Conservation (phyloP, 2,113 vertebrate genomes). For the Rhodinocichla rosea region DNA sequence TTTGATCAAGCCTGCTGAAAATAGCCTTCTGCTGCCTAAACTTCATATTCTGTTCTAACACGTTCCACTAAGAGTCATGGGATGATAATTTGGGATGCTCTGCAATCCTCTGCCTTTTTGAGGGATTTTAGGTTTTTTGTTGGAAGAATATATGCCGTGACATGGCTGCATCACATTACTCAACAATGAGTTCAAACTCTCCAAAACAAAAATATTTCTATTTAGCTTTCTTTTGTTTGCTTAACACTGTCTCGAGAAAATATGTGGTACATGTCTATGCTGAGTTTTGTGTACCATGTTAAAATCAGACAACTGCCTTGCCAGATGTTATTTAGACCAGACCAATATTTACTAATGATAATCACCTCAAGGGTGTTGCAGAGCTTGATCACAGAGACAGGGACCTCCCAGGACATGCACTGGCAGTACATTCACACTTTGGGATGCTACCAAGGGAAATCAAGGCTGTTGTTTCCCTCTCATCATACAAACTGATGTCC, state of each 20-base stretch:
- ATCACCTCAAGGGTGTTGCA: neutral
- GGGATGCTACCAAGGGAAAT: neutral
- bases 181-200: neutral
- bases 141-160: neutral
- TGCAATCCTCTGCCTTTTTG: neutral
- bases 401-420: neutral
- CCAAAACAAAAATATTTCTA: neutral
- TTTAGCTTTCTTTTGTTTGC: neutral
- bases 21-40: neutral
- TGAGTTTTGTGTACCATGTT: neutral
- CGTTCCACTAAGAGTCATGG: neutral
- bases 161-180: neutral
- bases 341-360: neutral
- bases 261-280: accelerated
- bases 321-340: neutral
- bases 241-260: neutral
- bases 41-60: neutral
- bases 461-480: neutral
- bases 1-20: slow-evolving; percentile 7
- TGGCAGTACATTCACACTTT: neutral
- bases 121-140: neutral
- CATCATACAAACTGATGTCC: neutral
- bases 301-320: neutral
- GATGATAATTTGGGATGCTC: neutral
- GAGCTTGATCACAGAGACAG: neutral